phyloP scores from a whole-genome alignment of 2,888 invertebrate genomes.

The Apomyelois bistriatella region DNA sequence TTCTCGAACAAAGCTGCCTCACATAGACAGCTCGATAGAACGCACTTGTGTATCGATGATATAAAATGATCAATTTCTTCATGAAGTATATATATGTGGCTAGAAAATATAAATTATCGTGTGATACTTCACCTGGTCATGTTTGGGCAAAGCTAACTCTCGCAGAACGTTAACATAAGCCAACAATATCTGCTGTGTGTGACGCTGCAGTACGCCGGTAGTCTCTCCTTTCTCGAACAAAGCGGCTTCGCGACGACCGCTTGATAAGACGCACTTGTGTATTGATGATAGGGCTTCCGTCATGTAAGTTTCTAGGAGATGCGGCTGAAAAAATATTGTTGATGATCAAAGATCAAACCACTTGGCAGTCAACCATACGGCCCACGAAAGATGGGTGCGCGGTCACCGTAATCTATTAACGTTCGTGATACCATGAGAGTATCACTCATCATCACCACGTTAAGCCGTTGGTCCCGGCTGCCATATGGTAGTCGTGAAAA shows the following conservation, averaged over 20 bases:
- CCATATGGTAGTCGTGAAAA: too few species aligned
- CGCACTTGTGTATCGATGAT: slow-evolving; percentile 68
- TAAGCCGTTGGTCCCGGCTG: too few species aligned
- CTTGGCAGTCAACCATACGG: too few species aligned
- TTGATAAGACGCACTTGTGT: slow-evolving; percentile 60
- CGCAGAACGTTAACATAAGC: slow-evolving; percentile 85
- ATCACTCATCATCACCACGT: too few species aligned
- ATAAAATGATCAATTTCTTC: too few species aligned
- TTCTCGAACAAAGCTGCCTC: slow-evolving; percentile 64
- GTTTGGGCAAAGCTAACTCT: slow-evolving; percentile 84
- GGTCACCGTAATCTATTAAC: too few species aligned
- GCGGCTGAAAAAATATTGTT: slow-evolving; percentile 44
- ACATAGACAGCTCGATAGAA: slow-evolving; percentile 51
- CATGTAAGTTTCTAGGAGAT: slow-evolving; percentile 53
- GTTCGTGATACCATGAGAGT: too few species aligned
- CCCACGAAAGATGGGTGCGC: too few species aligned
- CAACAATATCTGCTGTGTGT: slow-evolving; percentile 81
- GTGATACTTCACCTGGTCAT: slow-evolving; percentile 74
- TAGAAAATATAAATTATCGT: too few species aligned
- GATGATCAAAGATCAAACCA: too few species aligned
- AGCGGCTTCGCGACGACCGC: slow-evolving; percentile 60
- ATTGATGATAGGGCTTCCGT: slow-evolving; percentile 63
- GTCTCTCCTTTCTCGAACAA: slow-evolving; percentile 61
- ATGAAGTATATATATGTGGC: too few species aligned
- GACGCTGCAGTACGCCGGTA: slow-evolving; percentile 46